Base-by-base conservation (phyloP, 2,888 invertebrate species). In the Chrysodeixis includens region DNA sequence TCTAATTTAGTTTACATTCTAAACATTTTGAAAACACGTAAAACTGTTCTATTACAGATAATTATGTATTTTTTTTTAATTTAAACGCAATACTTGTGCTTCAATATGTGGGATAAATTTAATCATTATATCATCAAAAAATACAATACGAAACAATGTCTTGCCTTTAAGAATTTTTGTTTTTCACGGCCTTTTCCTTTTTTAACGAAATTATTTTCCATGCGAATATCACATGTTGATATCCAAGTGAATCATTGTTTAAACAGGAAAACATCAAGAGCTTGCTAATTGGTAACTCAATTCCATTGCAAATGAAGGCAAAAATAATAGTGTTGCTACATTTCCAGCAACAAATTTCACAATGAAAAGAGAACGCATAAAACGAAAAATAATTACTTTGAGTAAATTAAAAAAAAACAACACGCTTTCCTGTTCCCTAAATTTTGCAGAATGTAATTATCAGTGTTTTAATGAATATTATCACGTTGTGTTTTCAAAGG, bases 271-370 rank as follows among this genome's bases (percentile, higher is more conserved):
- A 14, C 26, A 58, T 54, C 44, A 22, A 53, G 12, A 71, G 35
- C 12, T 16, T 35, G 60, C 35, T 73, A 62, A 66, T 71, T 71
- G 76, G 30, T 56, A 76, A 62, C 44, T 46, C 32, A 26, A 66
- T 32, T 12, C 44, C 62, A 32, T 55, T 57, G 30, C 46, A 10
- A 58, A 58, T 30, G 32, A 61, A 46, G 6, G 32, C 18, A 30
- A 26, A 22, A 14, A 49, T 49, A 49, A 49, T 49, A 20, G 46
- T 49, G 46, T 49, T 49, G 46, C 20, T 18, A 46, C 10, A 9
- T 46, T 46, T 49, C 16, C 46, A 49, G 10, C n/a, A 40, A 40
- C n/a, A 40, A 40, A n/a, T 40, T 40, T n/a, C 40, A 40, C 40
- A 40, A n/a, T 40, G 40, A 14, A 35, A 35, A 55, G 35, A 7